Base-by-base conservation (phyloP, 2,797 vertebrate genomes). In the Pteropus rufus region DNA sequence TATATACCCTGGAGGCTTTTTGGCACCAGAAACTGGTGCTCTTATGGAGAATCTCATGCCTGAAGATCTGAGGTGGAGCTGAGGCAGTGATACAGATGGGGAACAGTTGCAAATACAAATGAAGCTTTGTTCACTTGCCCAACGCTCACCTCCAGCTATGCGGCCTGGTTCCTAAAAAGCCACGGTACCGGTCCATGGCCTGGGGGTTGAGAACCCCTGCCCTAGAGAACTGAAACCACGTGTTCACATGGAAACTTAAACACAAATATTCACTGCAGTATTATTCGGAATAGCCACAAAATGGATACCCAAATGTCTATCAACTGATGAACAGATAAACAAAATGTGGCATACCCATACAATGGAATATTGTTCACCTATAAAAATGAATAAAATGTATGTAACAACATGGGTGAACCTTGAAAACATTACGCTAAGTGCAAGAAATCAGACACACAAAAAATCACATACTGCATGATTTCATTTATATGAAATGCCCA, bases 191-290 rank as follows among this genome's bases (percentile, higher is more conserved):
- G 49, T 49, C 49, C 49, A 16, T 1, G 5, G 49, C 49, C 49
- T 49, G 49, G 15, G 49, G 15, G 49, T 49, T 49, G 49, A 49
- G 49, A 15, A 49, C 49, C 49, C 49, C 49, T 49, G 49, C 4
- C 4, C 67, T 58, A 70, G 34, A 69, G 26, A 89, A 89, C 19
- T 64, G 54, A 95, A 86, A 82, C 62, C 26, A n/a, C 24, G 19
- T 36, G 10, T 90, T 96, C 41, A 84, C 46, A 85, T 29, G 77
- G 89, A 87, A 89, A 85, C 15, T 31, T 88, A 41, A 75, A 91
- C 23, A 95, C 26, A 90, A 49, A 69, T 41, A 16, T 79, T 72
- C 80, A 86, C 4, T n/a, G 39, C 10, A 88, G 29, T 16, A 72
- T 56, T 91, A 81, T 69, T 93, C 34, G 60, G 34, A 90, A 81